Base-by-base conservation (phyloP, 2,797 vertebrate genomes). In the Graptemys geographica region DNA sequence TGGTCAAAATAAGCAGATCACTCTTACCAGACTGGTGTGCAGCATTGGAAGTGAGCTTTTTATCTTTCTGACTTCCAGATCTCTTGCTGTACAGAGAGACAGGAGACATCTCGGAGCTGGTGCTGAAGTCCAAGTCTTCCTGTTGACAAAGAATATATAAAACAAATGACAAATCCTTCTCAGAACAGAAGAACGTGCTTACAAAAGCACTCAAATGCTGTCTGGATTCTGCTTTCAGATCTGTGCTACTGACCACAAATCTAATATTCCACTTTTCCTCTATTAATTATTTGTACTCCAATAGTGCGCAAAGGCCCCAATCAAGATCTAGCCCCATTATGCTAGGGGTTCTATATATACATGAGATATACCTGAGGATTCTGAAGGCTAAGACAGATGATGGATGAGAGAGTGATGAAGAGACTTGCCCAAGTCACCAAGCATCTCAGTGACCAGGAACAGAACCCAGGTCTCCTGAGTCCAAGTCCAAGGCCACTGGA, bases 41-140 rank as follows among this genome's bases (percentile, higher is more conserved):
- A 16, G 94, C 76, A 90, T 78, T 92, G 80, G 90, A 21, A 81
- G 44, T 2, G 16, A 96, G 98, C 92, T 97, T 98, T 90, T 98
- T 98, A 79, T 92, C 94, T 47, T 97, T 97, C 2, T 93, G 98
- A 83, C 98, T 99, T 52, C 2, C 86, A 80, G 98, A 94, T 1
- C 83, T 98, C 83, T 99, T 99, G 8, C 99, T 98, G 84, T 98
- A 99, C 51, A 99, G 97, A 9, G 99, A 99, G 41, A 98, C 65
- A 2, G 99, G 99, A 94, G 99, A 99, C 95, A 96, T 97, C 96
- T 98, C 98, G 41, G 98, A 98, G 82, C 96, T 97, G 95, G 95
- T 98, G 78, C 97, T 99, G 89, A 98, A 97, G 81, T 99, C 98
- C 92, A 97, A 81, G 87, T 99, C 99, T 94, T 99, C 99, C 99